Evolutionary conservation across 2,888 invertebrate species (phyloP).

Genomic region (Xestoiulus laeticollis): DNA sequence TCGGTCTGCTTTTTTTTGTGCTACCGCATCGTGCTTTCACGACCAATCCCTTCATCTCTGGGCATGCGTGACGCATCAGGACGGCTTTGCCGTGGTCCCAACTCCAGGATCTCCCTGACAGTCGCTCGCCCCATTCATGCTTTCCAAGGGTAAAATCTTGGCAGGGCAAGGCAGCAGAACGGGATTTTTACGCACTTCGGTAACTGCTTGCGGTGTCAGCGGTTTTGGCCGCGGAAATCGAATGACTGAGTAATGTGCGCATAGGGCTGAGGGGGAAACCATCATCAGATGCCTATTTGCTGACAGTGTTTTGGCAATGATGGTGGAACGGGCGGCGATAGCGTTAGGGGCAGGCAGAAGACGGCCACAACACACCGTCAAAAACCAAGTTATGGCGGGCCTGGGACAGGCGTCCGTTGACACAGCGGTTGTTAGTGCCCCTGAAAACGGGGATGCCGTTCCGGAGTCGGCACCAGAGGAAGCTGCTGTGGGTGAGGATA

Average conservation of each 20-base stretch:
- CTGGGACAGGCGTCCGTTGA: neutral
- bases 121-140: neutral
- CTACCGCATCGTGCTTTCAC: neutral
- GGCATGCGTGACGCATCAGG: neutral
- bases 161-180: neutral
- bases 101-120: neutral
- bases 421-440: neutral
- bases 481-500: neutral
- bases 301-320: constrained; percentile 37
- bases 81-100: neutral
- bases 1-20: neutral
- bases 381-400: constrained; percentile 5
- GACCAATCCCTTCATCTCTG: neutral
- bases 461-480: neutral
- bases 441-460: neutral
- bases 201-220: neutral
- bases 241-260: neutral
- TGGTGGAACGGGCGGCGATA: constrained; percentile 29
- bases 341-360: neutral
- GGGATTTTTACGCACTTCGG: neutral
- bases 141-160: constrained; percentile 15
- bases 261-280: neutral
- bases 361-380: constrained; percentile 3
- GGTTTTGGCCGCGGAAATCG: constrained; percentile 23
- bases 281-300: constrained; percentile 23